Percentiles rank a stretch among this genome's conserved stretches.
Conservation (phyloP, 2,797 vertebrate species). For the Benthosema pterotum region DNA sequence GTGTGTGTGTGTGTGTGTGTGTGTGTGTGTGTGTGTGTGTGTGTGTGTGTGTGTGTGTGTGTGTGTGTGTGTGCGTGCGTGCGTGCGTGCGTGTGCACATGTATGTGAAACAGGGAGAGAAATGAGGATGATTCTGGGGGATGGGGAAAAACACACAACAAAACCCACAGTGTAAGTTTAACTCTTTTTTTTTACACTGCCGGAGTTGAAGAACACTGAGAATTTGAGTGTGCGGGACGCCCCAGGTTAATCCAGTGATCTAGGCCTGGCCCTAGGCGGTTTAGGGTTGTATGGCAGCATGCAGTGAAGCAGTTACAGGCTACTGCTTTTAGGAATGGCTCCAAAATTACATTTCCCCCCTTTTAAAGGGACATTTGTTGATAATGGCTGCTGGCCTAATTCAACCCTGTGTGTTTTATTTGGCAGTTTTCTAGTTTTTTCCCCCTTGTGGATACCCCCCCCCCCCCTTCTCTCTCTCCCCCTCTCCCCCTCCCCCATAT, state of each 20-base stretch:
- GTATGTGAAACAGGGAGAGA: constrained; percentile 50
- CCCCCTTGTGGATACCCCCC: constrained; percentile 52
- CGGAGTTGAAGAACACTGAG: too few relatives aligned
- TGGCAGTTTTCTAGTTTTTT: constrained; percentile 66
- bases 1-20: constrained; percentile 39
- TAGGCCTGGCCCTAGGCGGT: constrained; percentile 67
- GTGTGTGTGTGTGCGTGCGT: constrained; percentile 11
- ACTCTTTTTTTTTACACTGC: too few relatives aligned
- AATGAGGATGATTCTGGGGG: constrained; percentile 69
- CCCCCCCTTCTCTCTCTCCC: constrained; percentile 35
- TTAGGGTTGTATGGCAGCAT: constrained; percentile 59
- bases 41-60: neutral
- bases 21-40: neutral
- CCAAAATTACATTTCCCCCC: constrained; percentile 73
- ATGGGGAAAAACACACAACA: constrained; percentile 39
- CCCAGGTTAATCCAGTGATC: constrained; percentile 69
- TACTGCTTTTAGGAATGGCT: constrained; percentile 66
- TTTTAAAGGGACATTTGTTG: constrained; percentile 72
- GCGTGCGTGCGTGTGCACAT: constrained; percentile 29
- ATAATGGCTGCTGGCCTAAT: constrained; percentile 74
- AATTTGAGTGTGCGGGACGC: constrained; percentile 28
- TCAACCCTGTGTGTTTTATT: constrained; percentile 71
- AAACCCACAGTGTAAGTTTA: too few relatives aligned
- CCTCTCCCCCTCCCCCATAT: constrained; percentile 33
- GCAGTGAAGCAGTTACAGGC: constrained; percentile 52